Conservation (phyloP, 1,140 invertebrate species). For the Maconellicoccus hirsutus region DNA sequence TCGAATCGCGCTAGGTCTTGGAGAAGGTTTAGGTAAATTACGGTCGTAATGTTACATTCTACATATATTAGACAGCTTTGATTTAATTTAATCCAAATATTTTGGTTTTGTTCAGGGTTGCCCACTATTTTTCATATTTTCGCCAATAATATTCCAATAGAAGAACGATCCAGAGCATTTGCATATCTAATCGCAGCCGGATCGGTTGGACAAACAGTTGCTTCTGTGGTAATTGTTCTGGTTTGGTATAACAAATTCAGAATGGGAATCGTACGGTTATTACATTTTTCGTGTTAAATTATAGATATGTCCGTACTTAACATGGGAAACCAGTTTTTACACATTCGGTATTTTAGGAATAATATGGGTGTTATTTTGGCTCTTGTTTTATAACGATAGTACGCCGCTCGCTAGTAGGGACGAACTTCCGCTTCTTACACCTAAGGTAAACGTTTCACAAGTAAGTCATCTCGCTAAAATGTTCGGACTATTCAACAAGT, state of each 20-base stretch:
- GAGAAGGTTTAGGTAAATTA: slow-evolving; percentile 57
- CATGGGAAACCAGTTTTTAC: slow-evolving; percentile 60
- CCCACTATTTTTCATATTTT: slow-evolving; percentile 72
- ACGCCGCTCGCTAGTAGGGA: slow-evolving; percentile 41
- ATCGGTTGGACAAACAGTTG: slow-evolving; percentile 63
- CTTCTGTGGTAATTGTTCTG: slow-evolving; percentile 49
- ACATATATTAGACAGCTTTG: not conserved
- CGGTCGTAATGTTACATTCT: not conserved
- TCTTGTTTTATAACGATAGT: slow-evolving; percentile 47
- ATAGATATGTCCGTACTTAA: slow-evolving; percentile 49
- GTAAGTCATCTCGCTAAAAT: not conserved
- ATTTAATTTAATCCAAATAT: not conserved
- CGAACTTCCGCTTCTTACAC: slow-evolving; percentile 51
- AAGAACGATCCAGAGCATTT: slow-evolving; percentile 63
- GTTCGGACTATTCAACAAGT: slow-evolving; percentile 12
- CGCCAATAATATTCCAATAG: slow-evolving; percentile 58
- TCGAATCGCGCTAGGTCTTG: slow-evolving; percentile 56
- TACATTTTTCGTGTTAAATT: slow-evolving; percentile 26
- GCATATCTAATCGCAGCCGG: slow-evolving; percentile 62
- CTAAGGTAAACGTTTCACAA: slow-evolving; percentile 42
- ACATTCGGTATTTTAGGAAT: slow-evolving; percentile 58
- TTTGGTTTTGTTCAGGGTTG: slow-evolving; percentile 44
- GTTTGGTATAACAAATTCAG: not conserved
- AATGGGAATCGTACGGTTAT: not conserved
- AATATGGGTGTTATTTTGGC: slow-evolving; percentile 56